Evolutionary conservation across 2,888 invertebrate genomes (phyloP), one percentile per base, ranked within the genome.

Genomic region (Germaria angustata): DNA sequence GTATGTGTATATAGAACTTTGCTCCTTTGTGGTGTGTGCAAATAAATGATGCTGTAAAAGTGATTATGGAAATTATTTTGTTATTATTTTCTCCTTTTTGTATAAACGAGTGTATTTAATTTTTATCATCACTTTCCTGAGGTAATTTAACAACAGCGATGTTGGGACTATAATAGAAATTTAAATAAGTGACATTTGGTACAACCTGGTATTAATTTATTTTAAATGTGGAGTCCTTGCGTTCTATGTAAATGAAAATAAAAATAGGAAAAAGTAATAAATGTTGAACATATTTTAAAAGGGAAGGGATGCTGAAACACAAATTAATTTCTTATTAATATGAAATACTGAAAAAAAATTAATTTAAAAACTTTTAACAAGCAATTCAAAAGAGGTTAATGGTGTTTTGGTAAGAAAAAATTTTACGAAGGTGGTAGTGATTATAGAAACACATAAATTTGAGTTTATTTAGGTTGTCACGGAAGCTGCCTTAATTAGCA

Each of bases 21-120:
- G 17, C 17, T 32, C 13, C 13, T 6, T 20, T 28, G 2, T 13
- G 39, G 36, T 20, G 24, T 39, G n/a, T 39, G 13, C 20, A n/a
- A n/a, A 39, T 51, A 72, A 61, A 63, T 53, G 13, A 20, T 28
- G 20, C n/a, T 13, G 9, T 49, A 15, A 4, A 68, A 68, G 59
- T 44, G 63, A 73, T 73, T 73, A 73, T 63, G 73, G 53, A 73
- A 73, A 73, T 53, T 63, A 61, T 63, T 32, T 53, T 63, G n/a
- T 72, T 61, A n/a, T 57, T 32, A 36, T 39, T 39, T 68, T 53
- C 41, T 17, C 6, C 53, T 68, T 39, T 39, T 11, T 8, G 51
- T 6, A 34, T 22, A 51, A 49, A 49, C 32, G 61, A 61, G 41
- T 17, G n/a, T 39, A 20, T 55, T 55, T 65, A 46, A 57, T 71